Evolutionary conservation across 2,113 vertebrate genomes (phyloP), one percentile per base, ranked within the genome.

Genomic region (Pica pica): DNA sequence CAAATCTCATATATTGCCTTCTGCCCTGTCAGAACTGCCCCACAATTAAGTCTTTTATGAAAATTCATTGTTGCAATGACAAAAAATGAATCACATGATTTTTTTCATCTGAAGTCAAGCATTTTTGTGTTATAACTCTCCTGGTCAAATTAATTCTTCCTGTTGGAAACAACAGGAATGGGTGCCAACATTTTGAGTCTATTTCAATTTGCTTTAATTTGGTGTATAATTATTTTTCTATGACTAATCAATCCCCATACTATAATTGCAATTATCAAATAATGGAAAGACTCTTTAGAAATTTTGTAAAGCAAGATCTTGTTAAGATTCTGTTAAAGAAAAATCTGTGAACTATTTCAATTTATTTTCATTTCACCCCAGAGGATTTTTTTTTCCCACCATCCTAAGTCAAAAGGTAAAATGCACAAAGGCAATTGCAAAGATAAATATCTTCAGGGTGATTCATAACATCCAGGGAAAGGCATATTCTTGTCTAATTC

Each of bases 151-250:
- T 59, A 87, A 81, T 94, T 85, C 16, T 74, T 92, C 41, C 53
- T 73, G 59, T 41, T 89, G 64, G 35, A 57, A 31, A 80, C 37
- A 90, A 84, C n/a, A 64, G 49, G 57, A 91, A 88, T 21, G 10
- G 16, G 55, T 83, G 90, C 83, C 90, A 96, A 56, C 23, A 50
- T 52, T 89, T 96, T 75, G 60, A 93, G 83, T 90, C 52, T 63
- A 42, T 77, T 93, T 70, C 27, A 52, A 74, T 91, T 97, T 95
- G 52, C 53, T 93, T 94, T 96, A 93, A 95, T 94, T 85, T 17
- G 50, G n/a, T 76, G 73, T 42, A 53, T 92, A 97, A 88, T 95
- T 94, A 77, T 60, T 96, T 97, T 94, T 91, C 67, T 95, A 92
- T 33, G 83, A 88, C 70, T 65, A 82, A 91, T 95, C 74, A 86